Evolutionary conservation across 2,888 invertebrate species (phyloP).

Genomic region (Dolichomitus sp.): DNA sequence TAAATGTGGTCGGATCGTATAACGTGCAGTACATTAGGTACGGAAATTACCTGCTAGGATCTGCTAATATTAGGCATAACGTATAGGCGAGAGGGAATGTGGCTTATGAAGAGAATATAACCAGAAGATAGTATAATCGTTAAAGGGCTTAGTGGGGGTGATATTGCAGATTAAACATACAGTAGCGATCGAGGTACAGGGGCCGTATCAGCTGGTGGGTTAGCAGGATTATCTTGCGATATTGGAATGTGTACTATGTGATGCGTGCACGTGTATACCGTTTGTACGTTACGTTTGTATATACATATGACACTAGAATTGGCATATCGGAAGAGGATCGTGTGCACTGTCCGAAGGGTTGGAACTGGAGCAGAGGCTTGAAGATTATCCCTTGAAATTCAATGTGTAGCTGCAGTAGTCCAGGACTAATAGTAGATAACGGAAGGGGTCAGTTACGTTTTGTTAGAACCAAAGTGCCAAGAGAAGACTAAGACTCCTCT

Average conservation of each 20-base stretch:
- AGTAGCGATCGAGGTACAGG: conserved; percentile 43
- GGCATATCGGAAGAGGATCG: conserved; percentile 30
- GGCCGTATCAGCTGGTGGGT: conserved; percentile 59
- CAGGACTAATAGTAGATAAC: conserved; percentile 4
- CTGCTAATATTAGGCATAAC: conserved; percentile 49
- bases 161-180: conserved; percentile 66
- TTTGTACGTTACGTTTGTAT: conserved; percentile 28
- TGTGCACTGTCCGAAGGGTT: not conserved
- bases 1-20: conserved; percentile 16
- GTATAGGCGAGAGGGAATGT: conserved; percentile 35
- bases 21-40: conserved; percentile 44
- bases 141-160: conserved; percentile 61
- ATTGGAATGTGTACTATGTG: conserved; percentile 58
- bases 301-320: conserved; percentile 35
- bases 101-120: conserved; percentile 58
- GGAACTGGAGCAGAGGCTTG: conserved; percentile 6
- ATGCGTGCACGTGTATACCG: conserved; percentile 29
- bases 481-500: not conserved
- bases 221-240: conserved; percentile 63
- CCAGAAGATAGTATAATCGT: conserved; percentile 63
- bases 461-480: not conserved
- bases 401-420: not conserved
- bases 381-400: conserved; percentile 26
- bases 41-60: conserved; percentile 53
- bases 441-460: not conserved